Evolutionary conservation across 2,113 vertebrate genomes (phyloP).

Genomic region (Patagioenas fasciata): DNA sequence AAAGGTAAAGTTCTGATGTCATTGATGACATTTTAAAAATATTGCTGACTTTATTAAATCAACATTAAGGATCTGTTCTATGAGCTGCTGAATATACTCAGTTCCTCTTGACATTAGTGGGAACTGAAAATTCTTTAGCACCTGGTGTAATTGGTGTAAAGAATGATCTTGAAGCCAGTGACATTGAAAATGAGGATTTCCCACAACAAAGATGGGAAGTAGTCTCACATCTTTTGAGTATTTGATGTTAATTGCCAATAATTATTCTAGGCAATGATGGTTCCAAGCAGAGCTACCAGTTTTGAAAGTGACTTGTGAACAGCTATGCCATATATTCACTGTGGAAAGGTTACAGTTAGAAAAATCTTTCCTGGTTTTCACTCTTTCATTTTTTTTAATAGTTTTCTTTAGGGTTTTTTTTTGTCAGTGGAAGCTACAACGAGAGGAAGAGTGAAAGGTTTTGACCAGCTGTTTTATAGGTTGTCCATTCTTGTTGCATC

Average conservation of each 20-base stretch:
- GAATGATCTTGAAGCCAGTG: neutral
- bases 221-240: neutral
- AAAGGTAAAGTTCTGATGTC: neutral
- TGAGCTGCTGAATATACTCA: neutral
- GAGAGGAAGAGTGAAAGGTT: neutral
- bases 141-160: neutral
- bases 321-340: neutral
- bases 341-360: neutral
- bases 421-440: neutral
- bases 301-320: slow-evolving; percentile 13
- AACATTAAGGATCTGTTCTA: neutral
- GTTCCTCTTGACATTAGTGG: neutral
- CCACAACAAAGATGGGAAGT: neutral
- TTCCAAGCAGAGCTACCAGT: neutral
- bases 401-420: neutral
- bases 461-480: slow-evolving; percentile 27
- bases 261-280: neutral
- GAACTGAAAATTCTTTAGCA: neutral
- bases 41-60: neutral
- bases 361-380: neutral
- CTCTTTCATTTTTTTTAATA: neutral
- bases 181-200: slow-evolving; percentile 10
- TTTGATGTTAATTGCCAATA: neutral
- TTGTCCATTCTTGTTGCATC: slow-evolving; percentile 44
- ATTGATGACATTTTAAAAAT: neutral